Evolutionary conservation across 2,888 invertebrate species (phyloP), one percentile per base, ranked within the genome.

Genomic region (Ligdia adustata): DNA sequence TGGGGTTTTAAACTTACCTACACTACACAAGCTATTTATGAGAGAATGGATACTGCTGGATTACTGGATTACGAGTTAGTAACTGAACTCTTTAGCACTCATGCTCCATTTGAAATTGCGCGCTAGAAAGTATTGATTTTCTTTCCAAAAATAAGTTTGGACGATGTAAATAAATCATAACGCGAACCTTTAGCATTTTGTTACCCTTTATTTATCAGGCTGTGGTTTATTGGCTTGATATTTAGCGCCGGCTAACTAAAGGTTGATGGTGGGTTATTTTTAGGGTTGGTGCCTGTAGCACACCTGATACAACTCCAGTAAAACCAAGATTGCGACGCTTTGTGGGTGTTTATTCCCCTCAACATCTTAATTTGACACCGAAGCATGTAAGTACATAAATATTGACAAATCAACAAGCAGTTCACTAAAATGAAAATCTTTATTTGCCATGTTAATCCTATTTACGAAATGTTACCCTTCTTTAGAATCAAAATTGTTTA

Each of bases 121-220:
- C 89, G 89, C 87, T 85, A 31, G 66, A 79, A 66, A 67, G 74
- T 90, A 90, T 90, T 85, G 90, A 90, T 90, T 90, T 90, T 90
- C 72, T 66, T 67, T 79, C 81, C 70, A 69, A 86, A 87, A 88
- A 86, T 88, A 88, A 82, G 75, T 75, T 76, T 69, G 74, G 66
- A 74, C 69, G 80, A 86, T 89, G 89, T 90, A 90, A 90, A 90
- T 90, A 90, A 90, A 90, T 86, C 82, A 85, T 81, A 74, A 78
- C 75, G 73, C 60, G 66, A 57, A 68, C 72, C 67, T 75, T 73
- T 72, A 72, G 60, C 68, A 64, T 74, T 74, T 75, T 64, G 57
- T 60, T 72, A 63, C 55, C 64, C 63, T 68, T 68, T 70, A 60
- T 49, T 64, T 59, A 18, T 48, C 37, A 40, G 45, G 39, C 50